Conservation (phyloP, 2,113 vertebrate genomes). For the Pogona vitticeps region DNA sequence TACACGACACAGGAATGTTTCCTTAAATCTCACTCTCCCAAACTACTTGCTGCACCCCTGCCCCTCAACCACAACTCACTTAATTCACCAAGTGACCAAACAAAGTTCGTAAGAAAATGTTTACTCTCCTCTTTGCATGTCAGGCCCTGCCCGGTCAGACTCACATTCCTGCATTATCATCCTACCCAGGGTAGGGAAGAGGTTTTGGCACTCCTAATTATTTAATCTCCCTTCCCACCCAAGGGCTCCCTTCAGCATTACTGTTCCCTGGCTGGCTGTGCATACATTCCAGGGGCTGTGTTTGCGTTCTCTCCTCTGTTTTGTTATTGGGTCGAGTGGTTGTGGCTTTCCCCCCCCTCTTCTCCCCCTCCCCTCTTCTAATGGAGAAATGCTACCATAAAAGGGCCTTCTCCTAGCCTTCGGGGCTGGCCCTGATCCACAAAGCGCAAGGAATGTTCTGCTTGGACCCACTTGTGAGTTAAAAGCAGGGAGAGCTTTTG, state of each 20-base stretch:
- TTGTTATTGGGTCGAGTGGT: slow-evolving; percentile 30
- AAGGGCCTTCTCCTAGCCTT: slow-evolving; percentile 73
- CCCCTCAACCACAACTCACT: background rate
- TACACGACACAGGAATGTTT: background rate
- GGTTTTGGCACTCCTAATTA: slow-evolving; percentile 28
- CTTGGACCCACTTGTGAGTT: slow-evolving; percentile 31
- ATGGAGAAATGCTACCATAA: slow-evolving; percentile 74
- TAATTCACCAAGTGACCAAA: slow-evolving; percentile 23
- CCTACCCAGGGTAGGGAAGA: slow-evolving; percentile 6
- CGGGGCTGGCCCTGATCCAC: slow-evolving; percentile 60
- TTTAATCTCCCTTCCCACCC: slow-evolving; percentile 38
- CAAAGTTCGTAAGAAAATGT: slow-evolving; percentile 11
- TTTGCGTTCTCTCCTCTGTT: slow-evolving; percentile 31
- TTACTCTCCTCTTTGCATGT: slow-evolving; percentile 29
- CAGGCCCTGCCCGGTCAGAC: slow-evolving; percentile 21
- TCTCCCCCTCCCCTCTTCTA: slow-evolving; percentile 60
- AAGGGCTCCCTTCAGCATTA: slow-evolving; percentile 30
- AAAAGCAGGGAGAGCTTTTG: slow-evolving; percentile 35
- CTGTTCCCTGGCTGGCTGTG: slow-evolving; percentile 19
- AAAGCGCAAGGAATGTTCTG: slow-evolving; percentile 74
- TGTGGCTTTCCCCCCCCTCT: slow-evolving; percentile 9
- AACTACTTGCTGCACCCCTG: slow-evolving; percentile 12
- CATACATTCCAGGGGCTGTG: slow-evolving; percentile 30
- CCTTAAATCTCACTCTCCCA: background rate
- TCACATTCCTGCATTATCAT: slow-evolving; percentile 35